Evolutionary conservation across 2,888 invertebrate genomes (phyloP).

Genomic region (Pantelozetes paolii): DNA sequence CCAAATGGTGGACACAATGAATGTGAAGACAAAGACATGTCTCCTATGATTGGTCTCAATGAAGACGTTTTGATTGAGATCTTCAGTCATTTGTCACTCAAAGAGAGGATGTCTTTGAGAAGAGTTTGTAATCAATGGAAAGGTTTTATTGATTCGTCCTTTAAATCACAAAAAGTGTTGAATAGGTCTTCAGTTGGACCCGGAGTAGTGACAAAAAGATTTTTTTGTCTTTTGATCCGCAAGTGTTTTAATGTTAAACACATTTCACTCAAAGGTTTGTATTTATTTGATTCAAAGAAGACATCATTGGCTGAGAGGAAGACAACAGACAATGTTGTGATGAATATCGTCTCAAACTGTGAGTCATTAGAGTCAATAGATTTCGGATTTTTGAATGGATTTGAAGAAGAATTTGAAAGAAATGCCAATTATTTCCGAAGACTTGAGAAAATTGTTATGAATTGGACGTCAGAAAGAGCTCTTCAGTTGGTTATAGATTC

Average conservation of each 20-base stretch:
- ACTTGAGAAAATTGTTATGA: neutral
- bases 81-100: neutral
- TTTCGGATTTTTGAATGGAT: neutral
- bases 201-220: neutral
- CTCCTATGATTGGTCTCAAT: neutral
- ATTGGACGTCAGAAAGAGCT: neutral
- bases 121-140: neutral
- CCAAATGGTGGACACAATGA: too few relatives aligned
- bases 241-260: constrained; percentile 9
- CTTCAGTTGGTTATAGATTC: neutral
- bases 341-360: neutral
- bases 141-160: neutral
- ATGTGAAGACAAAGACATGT: neutral
- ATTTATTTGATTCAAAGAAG: neutral
- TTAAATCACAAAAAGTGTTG: neutral
- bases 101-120: neutral
- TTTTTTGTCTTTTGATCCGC: neutral
- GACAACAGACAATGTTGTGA: neutral
- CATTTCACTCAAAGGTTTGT: neutral
- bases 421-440: neutral
- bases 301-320: neutral
- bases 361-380: neutral
- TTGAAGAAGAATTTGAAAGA: neutral
- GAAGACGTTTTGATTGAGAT: neutral
- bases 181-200: neutral